Percentiles rank a stretch among this genome's conserved stretches.
These are phyloP conservation scores for Drusus annulatus DNA, from an alignment of 1,140 invertebrate genomes.

Conservation along the genomic window DNA sequence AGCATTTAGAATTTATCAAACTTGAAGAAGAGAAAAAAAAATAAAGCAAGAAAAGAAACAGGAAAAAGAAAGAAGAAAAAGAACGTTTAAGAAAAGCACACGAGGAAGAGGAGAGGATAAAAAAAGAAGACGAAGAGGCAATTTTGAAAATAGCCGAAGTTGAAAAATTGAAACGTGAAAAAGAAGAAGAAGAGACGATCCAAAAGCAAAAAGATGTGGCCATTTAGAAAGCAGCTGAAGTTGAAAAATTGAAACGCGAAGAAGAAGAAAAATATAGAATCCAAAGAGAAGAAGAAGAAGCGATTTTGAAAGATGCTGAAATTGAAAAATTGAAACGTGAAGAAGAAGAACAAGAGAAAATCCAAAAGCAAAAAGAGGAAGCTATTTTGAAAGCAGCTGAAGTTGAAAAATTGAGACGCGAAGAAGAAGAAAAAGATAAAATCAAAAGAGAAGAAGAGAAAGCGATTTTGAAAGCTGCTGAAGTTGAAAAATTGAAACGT, in stretches of 20 bases:
- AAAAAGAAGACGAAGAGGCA: constrained; percentile 2
- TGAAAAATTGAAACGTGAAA: background rate
- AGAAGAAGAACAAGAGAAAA: constrained; percentile 33
- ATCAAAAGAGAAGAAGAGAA: constrained; percentile 50
- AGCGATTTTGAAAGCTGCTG: background rate
- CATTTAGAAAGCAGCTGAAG: constrained; percentile 35
- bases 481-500: constrained; percentile 30
- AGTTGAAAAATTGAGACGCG: background rate
- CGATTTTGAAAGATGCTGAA: constrained; percentile 1
- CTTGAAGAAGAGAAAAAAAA: constrained; percentile 50
- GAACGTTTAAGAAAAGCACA: constrained; percentile 29
- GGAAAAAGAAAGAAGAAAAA: constrained; percentile 53
- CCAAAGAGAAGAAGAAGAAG: constrained; percentile 48
- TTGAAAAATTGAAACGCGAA: constrained; percentile 53
- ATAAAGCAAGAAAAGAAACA: constrained; percentile 48
- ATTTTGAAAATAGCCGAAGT: background rate
- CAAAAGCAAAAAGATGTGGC: constrained; percentile 58
- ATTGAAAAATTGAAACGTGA: constrained; percentile 37
- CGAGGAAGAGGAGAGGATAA: constrained; percentile 23
- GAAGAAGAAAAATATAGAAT: constrained; percentile 51
- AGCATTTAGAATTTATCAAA: constrained; percentile 40
- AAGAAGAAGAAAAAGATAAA: constrained; percentile 35
- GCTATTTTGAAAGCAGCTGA: constrained; percentile 13
- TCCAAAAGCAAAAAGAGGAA: constrained; percentile 36
- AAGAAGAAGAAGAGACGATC: constrained; percentile 56